Evolutionary conservation across 1,140 invertebrate species (phyloP).

Genomic region (Stegodyphus dumicola): DNA sequence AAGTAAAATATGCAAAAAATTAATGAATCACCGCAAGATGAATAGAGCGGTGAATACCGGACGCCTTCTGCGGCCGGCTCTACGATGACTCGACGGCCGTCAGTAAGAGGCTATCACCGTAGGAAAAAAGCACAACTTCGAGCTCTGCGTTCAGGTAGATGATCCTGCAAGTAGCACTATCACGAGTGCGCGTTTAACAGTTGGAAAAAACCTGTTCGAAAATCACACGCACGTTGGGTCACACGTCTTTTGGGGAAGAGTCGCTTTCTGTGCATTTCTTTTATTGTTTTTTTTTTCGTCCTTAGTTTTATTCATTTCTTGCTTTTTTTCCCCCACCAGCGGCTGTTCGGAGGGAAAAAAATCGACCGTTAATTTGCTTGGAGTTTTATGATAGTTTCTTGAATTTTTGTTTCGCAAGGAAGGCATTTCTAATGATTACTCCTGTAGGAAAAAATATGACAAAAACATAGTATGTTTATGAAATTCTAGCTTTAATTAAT

Average conservation of each 20-base stretch:
- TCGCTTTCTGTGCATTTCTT: background rate
- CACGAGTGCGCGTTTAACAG: background rate
- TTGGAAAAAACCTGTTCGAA: conserved; percentile 48
- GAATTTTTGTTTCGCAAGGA: background rate
- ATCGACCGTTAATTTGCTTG: conserved; percentile 1
- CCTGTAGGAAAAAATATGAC: too few relatives aligned
- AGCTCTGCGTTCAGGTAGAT: background rate
- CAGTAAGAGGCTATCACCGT: background rate
- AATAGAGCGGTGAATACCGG: background rate
- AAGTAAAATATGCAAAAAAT: too few relatives aligned
- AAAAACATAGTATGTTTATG: too few relatives aligned
- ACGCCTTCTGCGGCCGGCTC: background rate
- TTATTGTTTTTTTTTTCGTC: conserved; percentile 15
- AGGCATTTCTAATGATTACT: too few relatives aligned
- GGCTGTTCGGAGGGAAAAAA: background rate
- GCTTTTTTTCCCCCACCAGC: background rate
- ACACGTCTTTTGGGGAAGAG: conserved; percentile 27
- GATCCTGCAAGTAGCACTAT: background rate
- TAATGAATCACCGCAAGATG: background rate
- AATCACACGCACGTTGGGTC: conserved; percentile 46
- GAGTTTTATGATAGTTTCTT: background rate
- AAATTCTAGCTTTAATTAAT: too few relatives aligned
- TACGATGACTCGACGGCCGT: background rate
- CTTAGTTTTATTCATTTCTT: conserved; percentile 15
- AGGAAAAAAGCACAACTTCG: background rate